Evolutionary conservation across 2,888 invertebrate genomes (phyloP).

Genomic region (Leptopilina myrica): DNA sequence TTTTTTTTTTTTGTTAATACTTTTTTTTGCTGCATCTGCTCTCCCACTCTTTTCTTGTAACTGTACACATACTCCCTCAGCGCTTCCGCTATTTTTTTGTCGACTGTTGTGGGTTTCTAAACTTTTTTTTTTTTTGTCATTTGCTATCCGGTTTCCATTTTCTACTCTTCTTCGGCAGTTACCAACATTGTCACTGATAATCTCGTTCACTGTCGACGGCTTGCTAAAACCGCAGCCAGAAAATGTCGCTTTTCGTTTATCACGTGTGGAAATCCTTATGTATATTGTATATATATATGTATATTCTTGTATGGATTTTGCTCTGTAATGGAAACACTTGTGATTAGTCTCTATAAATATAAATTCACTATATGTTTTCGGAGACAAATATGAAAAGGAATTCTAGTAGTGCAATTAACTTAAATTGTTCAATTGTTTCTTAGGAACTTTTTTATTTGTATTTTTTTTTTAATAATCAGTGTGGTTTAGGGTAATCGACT

Average conservation of each 20-base stretch:
- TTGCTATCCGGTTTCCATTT: slow-evolving; percentile 28
- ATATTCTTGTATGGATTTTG: not conserved
- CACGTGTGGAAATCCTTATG: slow-evolving; percentile 34
- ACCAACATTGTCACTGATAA: slow-evolving; percentile 38
- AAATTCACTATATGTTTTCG: not conserved
- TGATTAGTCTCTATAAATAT: not conserved
- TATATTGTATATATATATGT: too few relatives aligned
- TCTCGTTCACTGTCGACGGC: not conserved
- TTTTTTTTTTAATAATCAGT: too few relatives aligned
- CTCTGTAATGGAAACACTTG: not conserved
- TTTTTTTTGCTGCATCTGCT: slow-evolving; percentile 40
- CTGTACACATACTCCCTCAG: slow-evolving; percentile 6
- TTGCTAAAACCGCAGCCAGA: slow-evolving; percentile 3
- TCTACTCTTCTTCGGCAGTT: slow-evolving; percentile 44
- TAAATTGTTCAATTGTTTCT: too few relatives aligned
- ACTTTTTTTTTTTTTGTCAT: slow-evolving; percentile 36
- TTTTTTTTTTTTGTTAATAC: too few relatives aligned
- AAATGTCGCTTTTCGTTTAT: slow-evolving; percentile 46
- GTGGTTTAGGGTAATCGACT: too few relatives aligned
- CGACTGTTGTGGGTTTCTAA: slow-evolving; percentile 17
- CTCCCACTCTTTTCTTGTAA: slow-evolving; percentile 28
- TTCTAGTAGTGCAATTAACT: too few relatives aligned
- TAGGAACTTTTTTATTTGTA: too few relatives aligned
- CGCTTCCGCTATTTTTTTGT: slow-evolving; percentile 33
- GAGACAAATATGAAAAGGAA: too few relatives aligned